Base-by-base conservation (phyloP, 2,888 invertebrate genomes). In the Neuroscelio doddi region DNA sequence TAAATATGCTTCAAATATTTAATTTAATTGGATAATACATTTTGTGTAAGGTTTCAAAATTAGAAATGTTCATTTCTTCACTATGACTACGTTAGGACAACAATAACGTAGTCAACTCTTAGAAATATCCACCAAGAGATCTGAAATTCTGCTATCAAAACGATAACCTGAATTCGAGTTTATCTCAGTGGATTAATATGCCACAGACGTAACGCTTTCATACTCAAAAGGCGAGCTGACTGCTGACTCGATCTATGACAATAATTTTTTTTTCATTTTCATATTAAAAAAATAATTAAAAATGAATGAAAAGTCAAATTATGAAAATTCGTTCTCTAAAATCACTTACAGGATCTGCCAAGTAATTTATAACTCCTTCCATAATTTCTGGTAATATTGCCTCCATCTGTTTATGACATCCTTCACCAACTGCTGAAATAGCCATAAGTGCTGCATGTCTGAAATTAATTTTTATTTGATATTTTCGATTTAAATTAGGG, bases 321-420 rank as follows among this genome's bases (percentile, higher is more conserved):
- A 38, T 10, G n/a, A 21, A 26, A 8, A n/a, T 10, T 17, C n/a
- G 26, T 9, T 17, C n/a, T 15, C 26, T 38, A 34, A 29, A 27
- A 26, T 26, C 45, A 87, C 89, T 87, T 85, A 93, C 93, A 46
- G 92, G 90, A 84, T 97, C 97, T 72, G 90, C 89, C 15, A 96
- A 87, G 85, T 91, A 96, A 73, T 91, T 93, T 63, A 97, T 87
- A 30, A 98, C 93, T 30, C 95, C 96, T 34, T 93, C 91, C 86
- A 99, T 93, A 29, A 99, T 93, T 86, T 95, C 93, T 53, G 92
- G 92, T n/a, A 99, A 88, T 88, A 97, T 92, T 49, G 90, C 88
- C 84, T 97, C 97, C 99, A 99, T 99, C 85, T 98, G 96, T 81
- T 97, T 95, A 82, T 97, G 96, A 82, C 98, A 99, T 15, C 99